Conservation (phyloP, 2,888 invertebrate genomes). For the Pimpla rufipes region DNA sequence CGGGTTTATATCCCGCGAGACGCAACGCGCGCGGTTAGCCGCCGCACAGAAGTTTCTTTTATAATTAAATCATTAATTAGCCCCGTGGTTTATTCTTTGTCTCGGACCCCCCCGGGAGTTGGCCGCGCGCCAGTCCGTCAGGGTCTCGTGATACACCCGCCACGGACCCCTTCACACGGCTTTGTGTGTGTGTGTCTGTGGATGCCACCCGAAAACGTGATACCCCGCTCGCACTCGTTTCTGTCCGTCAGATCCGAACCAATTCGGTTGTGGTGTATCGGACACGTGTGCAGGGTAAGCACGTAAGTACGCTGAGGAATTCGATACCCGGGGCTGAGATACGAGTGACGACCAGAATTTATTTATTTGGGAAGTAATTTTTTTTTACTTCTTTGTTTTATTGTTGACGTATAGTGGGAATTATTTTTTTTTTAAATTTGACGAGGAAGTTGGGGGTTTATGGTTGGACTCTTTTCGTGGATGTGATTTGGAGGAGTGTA, state of each 20-base stretch:
- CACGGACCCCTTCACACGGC: too few species aligned
- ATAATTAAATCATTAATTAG: constrained; percentile 83
- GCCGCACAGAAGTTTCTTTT: constrained; percentile 79
- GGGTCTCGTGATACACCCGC: constrained; percentile 41
- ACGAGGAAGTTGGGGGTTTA: too few species aligned
- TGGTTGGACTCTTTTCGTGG: too few species aligned
- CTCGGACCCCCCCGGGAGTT: constrained; percentile 64
- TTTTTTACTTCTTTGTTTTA: too few species aligned
- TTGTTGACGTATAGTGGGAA: too few species aligned
- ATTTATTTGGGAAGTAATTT: too few species aligned
- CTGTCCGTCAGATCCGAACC: constrained; percentile 38
- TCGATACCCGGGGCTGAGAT: background rate
- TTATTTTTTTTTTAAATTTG: too few species aligned
- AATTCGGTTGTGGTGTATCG: constrained; percentile 27
- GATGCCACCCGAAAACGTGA: background rate
- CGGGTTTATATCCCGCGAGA: constrained; percentile 58
- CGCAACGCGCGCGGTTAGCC: constrained; percentile 68
- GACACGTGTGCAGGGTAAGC: constrained; percentile 18
- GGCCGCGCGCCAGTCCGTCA: constrained; percentile 62
- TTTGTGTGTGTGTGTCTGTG: background rate
- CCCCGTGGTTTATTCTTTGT: constrained; percentile 73
- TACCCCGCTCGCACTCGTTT: constrained; percentile 7
- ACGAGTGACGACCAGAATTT: too few species aligned
- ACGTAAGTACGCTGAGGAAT: background rate
- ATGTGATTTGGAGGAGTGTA: too few species aligned